Percentiles rank a stretch among this genome's conserved stretches.
These are phyloP conservation scores for Leucosticte australis DNA, from an alignment of 2,113 vertebrate species.

Conservation along the genomic window DNA sequence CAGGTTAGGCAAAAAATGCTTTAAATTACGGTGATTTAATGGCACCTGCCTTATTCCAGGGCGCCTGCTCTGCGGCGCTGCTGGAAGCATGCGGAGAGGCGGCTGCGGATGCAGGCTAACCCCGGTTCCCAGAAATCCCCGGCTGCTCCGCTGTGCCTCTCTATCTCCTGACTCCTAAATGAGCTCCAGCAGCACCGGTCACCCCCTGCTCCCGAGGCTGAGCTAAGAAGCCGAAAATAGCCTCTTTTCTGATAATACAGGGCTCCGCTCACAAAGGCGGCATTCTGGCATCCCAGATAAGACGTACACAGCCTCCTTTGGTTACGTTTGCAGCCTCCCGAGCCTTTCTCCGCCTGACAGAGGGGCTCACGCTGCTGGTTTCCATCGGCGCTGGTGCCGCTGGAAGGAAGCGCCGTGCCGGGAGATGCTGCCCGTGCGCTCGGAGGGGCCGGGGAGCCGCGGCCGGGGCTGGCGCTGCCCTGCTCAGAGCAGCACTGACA, in stretches of 20 bases:
- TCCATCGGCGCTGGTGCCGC: neutral
- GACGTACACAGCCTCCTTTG: neutral
- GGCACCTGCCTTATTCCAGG: neutral
- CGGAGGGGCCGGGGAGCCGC: fast-evolving
- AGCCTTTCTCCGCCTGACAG: neutral
- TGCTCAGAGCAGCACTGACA: fast-evolving
- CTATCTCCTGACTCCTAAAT: conserved; percentile 1
- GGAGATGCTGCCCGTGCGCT: fast-evolving
- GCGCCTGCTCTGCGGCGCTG: neutral
- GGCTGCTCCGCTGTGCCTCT: neutral
- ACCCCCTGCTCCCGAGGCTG: neutral
- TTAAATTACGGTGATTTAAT: neutral
- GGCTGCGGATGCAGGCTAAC: neutral
- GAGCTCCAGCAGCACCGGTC: neutral
- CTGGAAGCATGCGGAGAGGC: neutral
- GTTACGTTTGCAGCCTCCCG: neutral
- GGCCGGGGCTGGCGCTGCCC: neutral
- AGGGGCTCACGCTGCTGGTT: neutral
- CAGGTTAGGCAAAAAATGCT: neutral
- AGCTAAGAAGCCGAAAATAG: conserved; percentile 38
- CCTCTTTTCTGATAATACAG: conserved; percentile 40
- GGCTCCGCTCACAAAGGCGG: neutral
- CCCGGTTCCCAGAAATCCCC: neutral
- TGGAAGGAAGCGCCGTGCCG: neutral
- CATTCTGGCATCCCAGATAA: conserved; percentile 46